Conservation (phyloP, 2,113 vertebrate species). For the Xyliphius kryptos region DNA sequence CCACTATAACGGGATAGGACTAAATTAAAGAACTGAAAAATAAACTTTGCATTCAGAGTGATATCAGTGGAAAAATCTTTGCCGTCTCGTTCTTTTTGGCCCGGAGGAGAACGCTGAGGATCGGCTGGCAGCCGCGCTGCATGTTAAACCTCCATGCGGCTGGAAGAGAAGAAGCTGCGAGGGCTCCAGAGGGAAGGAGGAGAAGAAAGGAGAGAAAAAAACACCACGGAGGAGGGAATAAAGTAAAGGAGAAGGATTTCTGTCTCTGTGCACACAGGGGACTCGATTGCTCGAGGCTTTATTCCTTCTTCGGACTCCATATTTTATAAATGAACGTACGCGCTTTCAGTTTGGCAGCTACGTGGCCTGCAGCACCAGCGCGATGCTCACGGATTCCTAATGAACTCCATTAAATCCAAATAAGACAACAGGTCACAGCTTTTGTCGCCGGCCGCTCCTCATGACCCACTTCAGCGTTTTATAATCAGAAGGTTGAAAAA, state of each 20-base stretch:
- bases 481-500: too few species aligned
- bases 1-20: too few species aligned
- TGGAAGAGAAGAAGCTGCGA: constrained; percentile 23
- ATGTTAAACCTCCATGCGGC: constrained; percentile 22
- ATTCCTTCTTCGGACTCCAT: constrained; percentile 3
- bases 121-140: constrained; percentile 7
- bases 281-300: constrained; percentile 7
- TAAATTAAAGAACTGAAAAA: too few species aligned
- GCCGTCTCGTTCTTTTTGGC: constrained; percentile 26
- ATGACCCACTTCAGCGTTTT: too few species aligned
- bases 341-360: neutral
- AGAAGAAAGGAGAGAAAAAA: neutral
- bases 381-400: neutral
- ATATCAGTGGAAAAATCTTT: too few species aligned
- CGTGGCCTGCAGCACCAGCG: neutral
- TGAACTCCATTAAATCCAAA: neutral
- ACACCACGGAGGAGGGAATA: too few species aligned
- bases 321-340: constrained; percentile 18
- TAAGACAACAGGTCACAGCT: neutral
- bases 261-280: constrained; percentile 4
- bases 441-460: too few species aligned
- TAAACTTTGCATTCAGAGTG: too few species aligned
- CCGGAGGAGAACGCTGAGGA: constrained; percentile 25
- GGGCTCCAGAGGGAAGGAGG: neutral
- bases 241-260: constrained; percentile 1